These are phyloP conservation scores for Chrysodeixis includens DNA, from an alignment of 2,888 invertebrate genomes.

Conservation along the genomic window DNA sequence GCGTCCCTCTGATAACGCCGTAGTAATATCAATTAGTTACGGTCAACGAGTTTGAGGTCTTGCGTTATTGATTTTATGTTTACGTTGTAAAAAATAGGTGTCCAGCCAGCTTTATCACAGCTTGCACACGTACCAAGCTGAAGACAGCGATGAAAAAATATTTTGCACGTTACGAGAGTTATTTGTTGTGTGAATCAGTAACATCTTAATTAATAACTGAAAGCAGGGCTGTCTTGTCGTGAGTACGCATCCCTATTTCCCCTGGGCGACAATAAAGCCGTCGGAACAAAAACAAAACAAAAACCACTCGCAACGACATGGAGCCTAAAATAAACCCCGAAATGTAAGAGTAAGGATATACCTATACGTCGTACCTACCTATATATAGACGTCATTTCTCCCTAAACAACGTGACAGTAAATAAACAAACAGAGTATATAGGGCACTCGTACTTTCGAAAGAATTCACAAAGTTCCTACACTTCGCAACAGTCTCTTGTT, in stretches of 20 bases:
- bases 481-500: slow-evolving; percentile 33
- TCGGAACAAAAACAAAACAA: not conserved
- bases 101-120: too few relatives aligned
- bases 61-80: not conserved
- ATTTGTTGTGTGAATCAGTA: not conserved
- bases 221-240: not conserved
- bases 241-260: not conserved
- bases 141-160: too few relatives aligned
- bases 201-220: slow-evolving; percentile 1
- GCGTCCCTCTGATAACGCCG: slow-evolving; percentile 24
- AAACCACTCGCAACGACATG: not conserved
- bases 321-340: not conserved
- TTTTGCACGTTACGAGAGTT: too few relatives aligned
- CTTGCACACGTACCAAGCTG: too few relatives aligned
- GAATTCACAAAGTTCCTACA: slow-evolving; percentile 27
- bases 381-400: slow-evolving; percentile 9
- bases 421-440: slow-evolving; percentile 24
- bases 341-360: not conserved
- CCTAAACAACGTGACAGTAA: slow-evolving; percentile 16
- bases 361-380: not conserved
- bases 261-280: not conserved
- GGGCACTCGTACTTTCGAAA: slow-evolving; percentile 20
- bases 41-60: slow-evolving; percentile 12
- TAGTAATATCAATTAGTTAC: slow-evolving; percentile 20
- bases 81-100: not conserved